Percentiles rank a stretch among this genome's conserved stretches.
Evolutionary conservation across 2,888 invertebrate genomes (phyloP).

Genomic region (Lasioglossum malachurum): DNA sequence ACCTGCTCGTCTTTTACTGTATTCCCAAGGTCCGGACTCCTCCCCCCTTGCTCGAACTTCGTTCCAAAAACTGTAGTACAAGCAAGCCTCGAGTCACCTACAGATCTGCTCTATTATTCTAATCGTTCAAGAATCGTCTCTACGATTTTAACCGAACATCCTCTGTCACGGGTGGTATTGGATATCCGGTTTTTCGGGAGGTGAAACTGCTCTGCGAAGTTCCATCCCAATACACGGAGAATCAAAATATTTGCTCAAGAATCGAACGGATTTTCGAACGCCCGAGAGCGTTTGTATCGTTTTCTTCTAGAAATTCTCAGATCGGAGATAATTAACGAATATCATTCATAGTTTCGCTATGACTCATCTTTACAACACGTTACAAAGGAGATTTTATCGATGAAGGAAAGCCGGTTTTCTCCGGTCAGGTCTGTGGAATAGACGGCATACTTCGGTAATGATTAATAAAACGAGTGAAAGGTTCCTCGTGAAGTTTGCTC

Average conservation of each 20-base stretch:
- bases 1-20: constrained; percentile 64
- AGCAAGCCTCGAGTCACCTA: neutral
- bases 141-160: neutral
- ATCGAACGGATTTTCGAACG: neutral
- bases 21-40: constrained; percentile 33
- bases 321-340: neutral
- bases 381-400: constrained; percentile 35
- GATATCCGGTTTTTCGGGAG: neutral
- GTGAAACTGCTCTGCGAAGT: neutral
- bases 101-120: neutral
- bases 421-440: constrained; percentile 17
- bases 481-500: constrained; percentile 32
- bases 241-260: neutral
- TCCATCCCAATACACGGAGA: neutral
- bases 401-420: constrained; percentile 35
- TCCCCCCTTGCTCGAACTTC: neutral
- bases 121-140: neutral
- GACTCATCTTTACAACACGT: constrained; percentile 25
- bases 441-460: constrained; percentile 50
- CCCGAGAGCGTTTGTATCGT: no score
- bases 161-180: neutral
- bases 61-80: neutral
- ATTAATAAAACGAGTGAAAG: constrained; percentile 73
- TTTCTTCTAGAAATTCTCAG: neutral
- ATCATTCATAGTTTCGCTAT: neutral